phyloP scores from a whole-genome alignment of 23 tunicate species.

The Phallusia fumigata region DNA sequence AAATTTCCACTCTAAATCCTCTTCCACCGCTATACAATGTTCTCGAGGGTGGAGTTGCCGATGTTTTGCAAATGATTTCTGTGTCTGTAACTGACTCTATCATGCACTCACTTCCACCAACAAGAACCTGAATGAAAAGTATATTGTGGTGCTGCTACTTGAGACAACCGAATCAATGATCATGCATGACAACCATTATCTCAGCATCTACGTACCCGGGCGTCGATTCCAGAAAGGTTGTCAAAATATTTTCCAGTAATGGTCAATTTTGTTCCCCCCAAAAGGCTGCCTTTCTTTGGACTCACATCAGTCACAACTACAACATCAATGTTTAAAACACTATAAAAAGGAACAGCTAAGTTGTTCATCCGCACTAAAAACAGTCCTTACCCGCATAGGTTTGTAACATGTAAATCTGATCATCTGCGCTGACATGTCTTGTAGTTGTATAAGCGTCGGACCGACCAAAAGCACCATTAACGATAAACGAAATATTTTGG shows the following conservation, averaged over 20 bases:
- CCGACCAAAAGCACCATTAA: conserved; percentile 53
- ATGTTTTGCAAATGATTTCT: conserved; percentile 63
- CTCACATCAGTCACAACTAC: conserved; percentile 56
- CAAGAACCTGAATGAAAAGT: conserved; percentile 26
- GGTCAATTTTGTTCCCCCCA: conserved; percentile 59
- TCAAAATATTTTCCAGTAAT: conserved; percentile 64
- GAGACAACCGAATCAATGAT: too few species aligned
- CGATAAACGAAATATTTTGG: conserved; percentile 70
- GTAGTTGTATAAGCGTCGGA: conserved; percentile 16
- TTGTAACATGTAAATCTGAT: conserved; percentile 72
- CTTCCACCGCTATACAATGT: conserved; percentile 73
- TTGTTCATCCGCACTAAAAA: too few species aligned
- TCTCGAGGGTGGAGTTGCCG: conserved; percentile 23
- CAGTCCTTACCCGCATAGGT: conserved; percentile 72
- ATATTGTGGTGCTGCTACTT: neutral
- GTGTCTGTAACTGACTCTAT: conserved; percentile 39
- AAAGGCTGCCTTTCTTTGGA: conserved; percentile 58
- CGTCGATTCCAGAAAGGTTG: conserved; percentile 13
- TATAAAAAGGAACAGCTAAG: too few species aligned
- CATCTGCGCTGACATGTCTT: conserved; percentile 36
- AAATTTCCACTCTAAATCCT: conserved; percentile 56
- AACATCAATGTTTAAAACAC: too few species aligned
- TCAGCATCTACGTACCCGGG: conserved; percentile 17
- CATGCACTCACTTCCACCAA: conserved; percentile 51
- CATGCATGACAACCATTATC: neutral